These are phyloP conservation scores for Tenthredo livida DNA, from an alignment of 2,888 invertebrate species.

Conservation along the genomic window DNA sequence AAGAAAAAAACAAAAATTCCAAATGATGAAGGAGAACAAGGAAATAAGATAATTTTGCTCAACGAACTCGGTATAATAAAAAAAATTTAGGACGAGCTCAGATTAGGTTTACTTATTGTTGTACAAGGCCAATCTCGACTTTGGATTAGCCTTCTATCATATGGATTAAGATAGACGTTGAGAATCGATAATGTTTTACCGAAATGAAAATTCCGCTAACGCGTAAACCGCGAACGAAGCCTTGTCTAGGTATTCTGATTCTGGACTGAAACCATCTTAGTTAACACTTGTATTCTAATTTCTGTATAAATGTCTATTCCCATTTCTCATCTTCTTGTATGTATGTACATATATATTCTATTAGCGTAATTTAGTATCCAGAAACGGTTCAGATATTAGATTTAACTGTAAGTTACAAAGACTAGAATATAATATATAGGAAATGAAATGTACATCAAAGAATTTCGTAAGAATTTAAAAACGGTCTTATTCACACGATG, in stretches of 20 bases:
- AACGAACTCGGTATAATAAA: too few species aligned
- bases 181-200: not conserved
- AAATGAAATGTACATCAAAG: not conserved
- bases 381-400: not conserved
- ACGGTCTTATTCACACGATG: not conserved
- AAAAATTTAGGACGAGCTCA: not conserved
- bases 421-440: not conserved
- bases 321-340: not conserved
- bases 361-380: not conserved
- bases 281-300: constrained; percentile 5
- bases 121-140: constrained; percentile 1
- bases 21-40: too few species aligned
- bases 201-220: not conserved
- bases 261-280: not conserved
- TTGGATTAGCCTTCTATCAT: not conserved
- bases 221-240: not conserved
- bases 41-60: not conserved
- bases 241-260: too few species aligned
- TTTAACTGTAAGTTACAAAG: not conserved
- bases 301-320: not conserved
- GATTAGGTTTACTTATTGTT: not conserved
- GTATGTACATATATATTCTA: too few species aligned
- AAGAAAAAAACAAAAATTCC: too few species aligned
- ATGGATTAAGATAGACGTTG: not conserved
- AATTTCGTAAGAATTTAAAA: not conserved